Evolutionary conservation across 2,113 vertebrate genomes (phyloP).

Genomic region (Myotis lucifugus): DNA sequence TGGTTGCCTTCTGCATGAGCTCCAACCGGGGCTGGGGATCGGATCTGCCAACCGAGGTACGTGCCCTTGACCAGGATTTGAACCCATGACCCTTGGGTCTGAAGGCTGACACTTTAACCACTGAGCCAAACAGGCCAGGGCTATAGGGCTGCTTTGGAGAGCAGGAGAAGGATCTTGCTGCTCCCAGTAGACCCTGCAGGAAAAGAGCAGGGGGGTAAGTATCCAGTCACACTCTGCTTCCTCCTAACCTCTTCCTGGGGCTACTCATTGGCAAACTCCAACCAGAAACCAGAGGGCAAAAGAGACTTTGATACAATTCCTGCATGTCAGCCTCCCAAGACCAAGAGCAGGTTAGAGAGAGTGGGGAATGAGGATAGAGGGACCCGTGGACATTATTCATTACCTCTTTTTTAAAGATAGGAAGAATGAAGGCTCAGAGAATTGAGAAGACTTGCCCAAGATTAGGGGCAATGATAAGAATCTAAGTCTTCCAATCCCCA

Average conservation of each 20-base stretch:
- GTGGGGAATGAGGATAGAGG: background rate
- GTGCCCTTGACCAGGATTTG: no score
- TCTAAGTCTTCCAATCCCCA: background rate
- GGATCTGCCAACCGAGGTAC: no score
- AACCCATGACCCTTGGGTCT: no score
- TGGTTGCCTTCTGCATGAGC: no score
- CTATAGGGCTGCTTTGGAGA: background rate
- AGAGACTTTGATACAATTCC: background rate
- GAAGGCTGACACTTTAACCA: no score
- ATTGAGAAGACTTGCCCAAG: background rate
- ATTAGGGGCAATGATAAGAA: background rate
- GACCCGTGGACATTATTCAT: background rate
- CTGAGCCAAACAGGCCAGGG: no score
- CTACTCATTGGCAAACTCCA: background rate
- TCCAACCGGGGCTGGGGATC: no score
- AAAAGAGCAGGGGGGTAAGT: background rate
- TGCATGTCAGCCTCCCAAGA: background rate
- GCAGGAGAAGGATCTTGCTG: background rate
- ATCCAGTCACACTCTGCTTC: background rate
- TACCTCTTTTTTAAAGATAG: background rate
- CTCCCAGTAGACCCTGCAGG: background rate
- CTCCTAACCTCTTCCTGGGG: background rate
- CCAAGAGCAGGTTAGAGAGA: background rate
- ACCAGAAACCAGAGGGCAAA: background rate
- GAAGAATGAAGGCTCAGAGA: background rate